phyloP scores from a whole-genome alignment of 2,113 vertebrate species.

The Zosterops hypoxanthus region DNA sequence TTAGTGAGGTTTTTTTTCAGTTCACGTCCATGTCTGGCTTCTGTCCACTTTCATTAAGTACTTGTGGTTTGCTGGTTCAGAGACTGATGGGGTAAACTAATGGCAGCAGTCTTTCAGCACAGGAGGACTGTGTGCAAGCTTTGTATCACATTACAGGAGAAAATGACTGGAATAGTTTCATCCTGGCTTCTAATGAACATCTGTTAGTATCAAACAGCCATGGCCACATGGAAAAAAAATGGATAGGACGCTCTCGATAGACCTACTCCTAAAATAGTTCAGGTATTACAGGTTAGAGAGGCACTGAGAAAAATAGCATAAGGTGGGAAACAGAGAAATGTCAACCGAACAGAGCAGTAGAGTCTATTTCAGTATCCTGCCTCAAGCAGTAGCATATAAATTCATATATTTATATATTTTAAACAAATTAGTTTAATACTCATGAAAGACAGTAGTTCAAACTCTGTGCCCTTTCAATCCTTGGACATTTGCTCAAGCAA shows the following conservation, averaged over 20 bases:
- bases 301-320: background rate
- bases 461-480: background rate
- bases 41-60: background rate
- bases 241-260: background rate
- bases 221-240: background rate
- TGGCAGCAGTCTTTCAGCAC: background rate
- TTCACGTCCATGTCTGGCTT: background rate
- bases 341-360: background rate
- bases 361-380: constrained; percentile 32
- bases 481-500: background rate
- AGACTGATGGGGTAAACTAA: background rate
- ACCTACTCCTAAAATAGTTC: background rate
- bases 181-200: constrained; percentile 10
- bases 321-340: background rate
- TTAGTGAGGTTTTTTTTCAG: background rate
- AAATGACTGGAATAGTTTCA: background rate
- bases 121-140: background rate
- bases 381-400: background rate
- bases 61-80: background rate
- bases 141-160: background rate
- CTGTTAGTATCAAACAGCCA: background rate
- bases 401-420: background rate
- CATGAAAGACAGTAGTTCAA: background rate
- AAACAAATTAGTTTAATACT: constrained; percentile 16
- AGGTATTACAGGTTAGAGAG: background rate